Conservation (phyloP, 2,113 vertebrate genomes). For the Rostratula benghalensis region DNA sequence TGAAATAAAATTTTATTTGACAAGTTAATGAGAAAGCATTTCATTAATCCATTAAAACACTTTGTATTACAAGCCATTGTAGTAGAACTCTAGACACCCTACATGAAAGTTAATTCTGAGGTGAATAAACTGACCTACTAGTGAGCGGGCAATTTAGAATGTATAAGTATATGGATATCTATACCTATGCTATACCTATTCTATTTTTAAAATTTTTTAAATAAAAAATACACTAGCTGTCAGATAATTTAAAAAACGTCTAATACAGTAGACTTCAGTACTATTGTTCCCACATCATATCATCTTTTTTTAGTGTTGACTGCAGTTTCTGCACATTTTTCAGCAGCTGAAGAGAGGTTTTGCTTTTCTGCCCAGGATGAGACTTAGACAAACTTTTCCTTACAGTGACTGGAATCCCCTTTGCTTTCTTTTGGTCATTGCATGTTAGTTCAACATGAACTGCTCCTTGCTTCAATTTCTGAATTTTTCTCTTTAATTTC, state of each 20-base stretch:
- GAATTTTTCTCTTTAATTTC: constrained; percentile 76
- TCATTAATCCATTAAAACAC: neutral
- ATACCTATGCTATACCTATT: neutral
- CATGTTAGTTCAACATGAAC: constrained; percentile 2
- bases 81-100: neutral
- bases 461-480: constrained; percentile 58
- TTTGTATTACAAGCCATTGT: neutral
- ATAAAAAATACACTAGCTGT: neutral
- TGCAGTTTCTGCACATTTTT: constrained; percentile 81
- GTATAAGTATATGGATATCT: too few relatives aligned
- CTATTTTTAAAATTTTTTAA: neutral
- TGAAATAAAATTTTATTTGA: constrained; percentile 8
- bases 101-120: neutral
- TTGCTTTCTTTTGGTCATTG: constrained; percentile 41
- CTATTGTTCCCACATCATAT: constrained; percentile 84
- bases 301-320: constrained; percentile 78
- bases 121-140: neutral
- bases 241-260: neutral
- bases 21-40: neutral
- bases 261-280: neutral
- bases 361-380: constrained; percentile 61
- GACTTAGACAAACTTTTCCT: constrained; percentile 38
- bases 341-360: constrained; percentile 76
- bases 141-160: neutral
- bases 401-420: constrained; percentile 53